A percentile compares a stretch with the other conserved stretches of the same genome.
Conservation (phyloP, 2,113 vertebrate species). For the Genyomyrus donnyi region DNA sequence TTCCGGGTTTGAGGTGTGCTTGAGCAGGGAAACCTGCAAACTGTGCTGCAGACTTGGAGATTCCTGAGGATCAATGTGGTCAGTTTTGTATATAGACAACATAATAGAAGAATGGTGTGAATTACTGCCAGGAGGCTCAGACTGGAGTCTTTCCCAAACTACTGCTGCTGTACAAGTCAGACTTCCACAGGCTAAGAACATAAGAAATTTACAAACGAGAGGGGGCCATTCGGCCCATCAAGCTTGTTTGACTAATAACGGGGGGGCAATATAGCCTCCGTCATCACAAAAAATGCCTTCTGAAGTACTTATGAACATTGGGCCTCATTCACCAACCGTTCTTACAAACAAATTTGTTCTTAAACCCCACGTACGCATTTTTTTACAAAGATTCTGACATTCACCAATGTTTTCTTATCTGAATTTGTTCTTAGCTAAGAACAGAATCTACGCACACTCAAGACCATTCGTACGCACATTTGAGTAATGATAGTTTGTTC, state of each 20-base stretch:
- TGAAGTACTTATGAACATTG: not conserved
- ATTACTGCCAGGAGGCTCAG: not conserved
- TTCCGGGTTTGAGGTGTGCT: not conserved
- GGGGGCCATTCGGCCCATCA: too few relatives aligned
- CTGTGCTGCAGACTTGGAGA: not conserved
- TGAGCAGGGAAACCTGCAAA: not conserved
- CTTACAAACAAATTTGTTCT: too few relatives aligned
- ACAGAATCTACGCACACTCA: too few relatives aligned
- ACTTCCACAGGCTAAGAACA: not conserved
- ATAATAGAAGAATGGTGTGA: not conserved
- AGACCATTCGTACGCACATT: too few relatives aligned
- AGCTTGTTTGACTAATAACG: too few relatives aligned
- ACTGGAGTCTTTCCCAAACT: not conserved
- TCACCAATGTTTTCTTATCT: too few relatives aligned
- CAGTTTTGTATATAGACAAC: not conserved
- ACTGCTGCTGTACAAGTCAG: not conserved
- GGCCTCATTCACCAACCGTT: too few relatives aligned
- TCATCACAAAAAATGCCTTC: not conserved
- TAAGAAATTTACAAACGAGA: too few relatives aligned
- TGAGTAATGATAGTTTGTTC: too few relatives aligned
- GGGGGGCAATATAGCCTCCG: not conserved
- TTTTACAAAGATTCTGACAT: too few relatives aligned
- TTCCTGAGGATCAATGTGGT: not conserved
- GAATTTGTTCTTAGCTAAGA: too few relatives aligned
- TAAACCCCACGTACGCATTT: too few relatives aligned